Evolutionary conservation across 2,888 invertebrate genomes (phyloP).

Genomic region (Dryococelus australis): DNA sequence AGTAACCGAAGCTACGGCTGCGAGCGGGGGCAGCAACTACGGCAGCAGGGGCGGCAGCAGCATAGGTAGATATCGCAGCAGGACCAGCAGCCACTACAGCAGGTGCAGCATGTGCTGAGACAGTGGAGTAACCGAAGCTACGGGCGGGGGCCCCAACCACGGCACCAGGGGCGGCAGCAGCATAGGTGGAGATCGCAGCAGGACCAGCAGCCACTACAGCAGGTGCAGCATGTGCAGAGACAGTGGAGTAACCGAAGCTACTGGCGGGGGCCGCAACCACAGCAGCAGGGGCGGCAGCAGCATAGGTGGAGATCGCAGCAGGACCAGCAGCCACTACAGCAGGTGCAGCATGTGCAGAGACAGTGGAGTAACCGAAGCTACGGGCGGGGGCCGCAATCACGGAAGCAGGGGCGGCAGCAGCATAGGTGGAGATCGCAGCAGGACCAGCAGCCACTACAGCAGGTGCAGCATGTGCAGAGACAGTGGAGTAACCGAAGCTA

Average conservation of each 20-base stretch:
- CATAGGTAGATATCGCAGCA: constrained; percentile 39
- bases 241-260: constrained; percentile 64
- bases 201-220: constrained; percentile 45
- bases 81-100: constrained; percentile 34
- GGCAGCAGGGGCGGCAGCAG: constrained; percentile 43
- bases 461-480: constrained; percentile 47
- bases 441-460: constrained; percentile 38
- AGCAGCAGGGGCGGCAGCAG: constrained; percentile 42
- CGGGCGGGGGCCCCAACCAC: constrained; percentile 32
- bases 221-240: constrained; percentile 44
- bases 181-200: constrained; percentile 45
- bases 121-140: constrained; percentile 44
- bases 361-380: constrained; percentile 64
- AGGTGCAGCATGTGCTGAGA: constrained; percentile 49
- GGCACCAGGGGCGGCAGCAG: constrained; percentile 43
- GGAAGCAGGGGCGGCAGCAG: constrained; percentile 42
- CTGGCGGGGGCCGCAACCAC: constrained; percentile 60
- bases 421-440: constrained; percentile 41
- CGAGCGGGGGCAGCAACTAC: constrained; percentile 34
- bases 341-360: constrained; percentile 39
- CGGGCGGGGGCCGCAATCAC: constrained; percentile 60
- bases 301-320: constrained; percentile 41
- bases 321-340: constrained; percentile 38
- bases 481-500: constrained; percentile 42
- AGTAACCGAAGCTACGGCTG: constrained; percentile 34